Percentiles rank a stretch among this genome's conserved stretches.
Conservation (phyloP, 2,113 vertebrate genomes). For the Rhea pennata region DNA sequence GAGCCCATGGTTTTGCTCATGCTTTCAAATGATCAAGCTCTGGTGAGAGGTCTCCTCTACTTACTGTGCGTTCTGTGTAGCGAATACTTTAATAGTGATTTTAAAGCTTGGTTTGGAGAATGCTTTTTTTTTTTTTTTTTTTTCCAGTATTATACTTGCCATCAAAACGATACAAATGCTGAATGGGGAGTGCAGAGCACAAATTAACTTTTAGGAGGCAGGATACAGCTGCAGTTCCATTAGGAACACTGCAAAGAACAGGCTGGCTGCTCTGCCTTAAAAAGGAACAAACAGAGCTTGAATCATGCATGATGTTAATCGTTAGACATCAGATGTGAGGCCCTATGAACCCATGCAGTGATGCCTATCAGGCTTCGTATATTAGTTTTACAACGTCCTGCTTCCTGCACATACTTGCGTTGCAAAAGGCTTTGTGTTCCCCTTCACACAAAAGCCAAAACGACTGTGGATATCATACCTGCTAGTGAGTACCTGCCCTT, state of each 20-base stretch:
- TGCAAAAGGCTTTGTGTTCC: neutral
- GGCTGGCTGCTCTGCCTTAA: neutral
- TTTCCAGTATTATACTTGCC: neutral
- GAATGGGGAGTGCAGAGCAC: neutral
- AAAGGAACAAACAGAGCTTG: neutral
- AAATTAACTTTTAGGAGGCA: neutral
- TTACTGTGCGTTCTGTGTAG: neutral
- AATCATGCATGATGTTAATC: neutral
- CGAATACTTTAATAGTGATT: neutral
- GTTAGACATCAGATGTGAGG: conserved; percentile 14
- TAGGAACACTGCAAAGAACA: neutral
- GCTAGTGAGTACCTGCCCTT: neutral
- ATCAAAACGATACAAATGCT: neutral
- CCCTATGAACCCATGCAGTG: neutral
- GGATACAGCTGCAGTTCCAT: neutral
- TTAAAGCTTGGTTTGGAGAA: neutral
- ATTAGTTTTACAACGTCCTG: neutral
- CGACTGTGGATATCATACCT: neutral
- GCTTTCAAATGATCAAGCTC: neutral
- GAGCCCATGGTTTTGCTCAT: neutral
- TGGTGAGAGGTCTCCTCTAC: neutral
- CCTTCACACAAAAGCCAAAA: conserved; percentile 9
- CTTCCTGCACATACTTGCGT: neutral
- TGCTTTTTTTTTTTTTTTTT: neutral
- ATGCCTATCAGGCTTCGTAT: conserved; percentile 38